phyloP scores from a whole-genome alignment of 92 coral and sea anemone species.

The Anthopleura xanthogrammica region DNA sequence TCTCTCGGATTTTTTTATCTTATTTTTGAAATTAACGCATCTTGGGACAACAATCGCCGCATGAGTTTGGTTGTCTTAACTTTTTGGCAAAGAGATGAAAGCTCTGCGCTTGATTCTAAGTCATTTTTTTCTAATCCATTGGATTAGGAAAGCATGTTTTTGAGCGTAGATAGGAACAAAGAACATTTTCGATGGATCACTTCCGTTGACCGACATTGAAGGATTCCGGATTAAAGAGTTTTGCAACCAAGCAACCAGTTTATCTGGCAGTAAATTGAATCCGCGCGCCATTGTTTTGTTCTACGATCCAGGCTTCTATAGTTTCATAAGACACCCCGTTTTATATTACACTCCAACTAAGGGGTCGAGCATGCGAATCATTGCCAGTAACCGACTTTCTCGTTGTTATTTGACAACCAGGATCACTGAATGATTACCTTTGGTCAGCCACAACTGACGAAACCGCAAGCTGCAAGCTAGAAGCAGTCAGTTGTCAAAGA shows the following conservation, averaged over 20 bases:
- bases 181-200: background rate
- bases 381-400: background rate
- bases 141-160: background rate
- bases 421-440: slow-evolving; percentile 20
- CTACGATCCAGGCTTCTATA: background rate
- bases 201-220: slow-evolving; percentile 5
- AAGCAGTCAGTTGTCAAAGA: background rate
- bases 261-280: background rate
- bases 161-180: slow-evolving; percentile 11
- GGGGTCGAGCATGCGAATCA: slow-evolving; percentile 10
- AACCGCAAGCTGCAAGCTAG: background rate
- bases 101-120: too few species aligned
- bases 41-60: background rate
- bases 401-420: slow-evolving; percentile 7
- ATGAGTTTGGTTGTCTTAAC: background rate
- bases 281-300: background rate
- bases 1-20: background rate
- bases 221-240: background rate
- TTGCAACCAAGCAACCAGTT: slow-evolving; percentile 18
- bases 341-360: background rate
- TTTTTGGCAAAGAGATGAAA: too few species aligned
- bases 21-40: background rate
- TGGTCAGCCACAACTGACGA: background rate
- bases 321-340: background rate
- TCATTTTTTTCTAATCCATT: background rate